Evolutionary conservation across 2,888 invertebrate species (phyloP), one percentile per base, ranked within the genome.

Genomic region (Conchocele bisecta): DNA sequence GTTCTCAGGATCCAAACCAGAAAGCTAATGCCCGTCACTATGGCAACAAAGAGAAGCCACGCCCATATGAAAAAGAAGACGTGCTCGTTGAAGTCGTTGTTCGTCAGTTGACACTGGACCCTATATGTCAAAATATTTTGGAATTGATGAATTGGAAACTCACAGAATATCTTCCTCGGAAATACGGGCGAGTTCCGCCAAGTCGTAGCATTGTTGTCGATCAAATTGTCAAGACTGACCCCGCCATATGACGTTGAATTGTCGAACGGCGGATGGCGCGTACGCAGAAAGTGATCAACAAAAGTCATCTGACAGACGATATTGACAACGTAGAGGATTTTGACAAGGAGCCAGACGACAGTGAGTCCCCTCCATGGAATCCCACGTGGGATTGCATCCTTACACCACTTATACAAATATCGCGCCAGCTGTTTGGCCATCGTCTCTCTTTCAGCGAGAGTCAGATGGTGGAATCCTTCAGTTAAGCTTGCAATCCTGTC

Each of bases 371-470:
- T 53, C 59, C 63, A 68, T 15, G 75, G 68, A 17, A 63, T 42
- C 17, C 48, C 61, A n/a, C 37, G 33, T 17, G 35, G 37, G 13
- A 44, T 35, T n/a, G 35, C 39, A n/a, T n/a, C n/a, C 20, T 41
- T 50, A 61, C 76, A 73, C 75, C 75, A 79, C 24, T 65, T 59
- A 29, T 57, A 57, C 3, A 79, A 35, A 33, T 73, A 75, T 7
- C 73, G 61, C 11, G 60, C 67, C 15, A 73, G 50, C 44, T 75
- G 73, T 59, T 57, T 56, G 15, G 64, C 57, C 4, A 79, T 22
- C n/a, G 37, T 15, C 2, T 22, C 17, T 17, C 79, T 58, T 9
- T 75, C 79, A 3, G 50, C 44, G 28, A 63, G 20, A 20, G 53
- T 66, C 11, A 75, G 31, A 31, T 58, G 33, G n/a, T 66, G 37